phyloP scores from a whole-genome alignment of 2,888 invertebrate genomes.

The Blera fallax region DNA sequence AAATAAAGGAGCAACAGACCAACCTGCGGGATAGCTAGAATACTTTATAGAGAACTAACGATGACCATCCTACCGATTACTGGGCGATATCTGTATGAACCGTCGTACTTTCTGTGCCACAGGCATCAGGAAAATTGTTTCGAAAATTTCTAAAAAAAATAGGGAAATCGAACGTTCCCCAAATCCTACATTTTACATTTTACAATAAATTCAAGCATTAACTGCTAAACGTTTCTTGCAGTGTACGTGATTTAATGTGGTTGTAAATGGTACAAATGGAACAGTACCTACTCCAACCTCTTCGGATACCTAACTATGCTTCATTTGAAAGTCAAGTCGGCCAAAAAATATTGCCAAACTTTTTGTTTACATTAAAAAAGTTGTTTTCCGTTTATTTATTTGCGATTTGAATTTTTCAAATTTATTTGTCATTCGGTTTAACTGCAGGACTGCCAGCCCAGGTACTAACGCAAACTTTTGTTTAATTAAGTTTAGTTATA shows the following conservation, averaged over 20 bases:
- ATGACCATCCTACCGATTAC: too few species aligned
- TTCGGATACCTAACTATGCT: neutral
- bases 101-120: too few species aligned
- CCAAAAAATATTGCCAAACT: constrained; percentile 26
- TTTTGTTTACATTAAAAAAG: constrained; percentile 15
- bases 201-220: too few species aligned
- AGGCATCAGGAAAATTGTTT: too few species aligned
- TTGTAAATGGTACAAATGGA: neutral
- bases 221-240: neutral
- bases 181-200: too few species aligned
- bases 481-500: constrained; percentile 23
- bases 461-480: neutral
- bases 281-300: neutral
- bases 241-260: neutral
- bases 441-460: neutral
- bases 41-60: too few species aligned
- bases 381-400: neutral
- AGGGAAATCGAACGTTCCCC: too few species aligned
- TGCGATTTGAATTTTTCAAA: neutral
- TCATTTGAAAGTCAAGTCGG: neutral
- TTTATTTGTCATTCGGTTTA: neutral
- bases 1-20: too few species aligned
- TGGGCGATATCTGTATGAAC: too few species aligned
- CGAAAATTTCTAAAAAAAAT: too few species aligned
- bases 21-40: too few species aligned